phyloP scores from a whole-genome alignment of 2,888 invertebrate species.

The Acanthococcus lagerstroemiae region DNA sequence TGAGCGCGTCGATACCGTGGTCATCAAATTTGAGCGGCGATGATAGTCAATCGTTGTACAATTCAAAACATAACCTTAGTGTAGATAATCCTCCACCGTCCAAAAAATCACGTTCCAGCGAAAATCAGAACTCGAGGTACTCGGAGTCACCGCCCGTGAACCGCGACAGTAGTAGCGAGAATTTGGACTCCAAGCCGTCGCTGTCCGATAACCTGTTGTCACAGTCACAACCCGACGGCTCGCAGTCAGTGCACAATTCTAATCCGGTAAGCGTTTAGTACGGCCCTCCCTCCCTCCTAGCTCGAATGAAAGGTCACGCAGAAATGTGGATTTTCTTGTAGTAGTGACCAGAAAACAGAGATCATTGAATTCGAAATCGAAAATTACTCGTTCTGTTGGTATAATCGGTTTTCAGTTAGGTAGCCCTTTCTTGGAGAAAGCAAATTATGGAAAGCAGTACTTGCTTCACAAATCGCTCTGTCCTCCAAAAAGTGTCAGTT shows the following conservation, averaged over 20 bases:
- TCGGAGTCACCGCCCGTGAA: constrained; percentile 25
- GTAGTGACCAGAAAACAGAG: no score
- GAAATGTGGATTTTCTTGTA: no score
- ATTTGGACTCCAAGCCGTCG: constrained; percentile 16
- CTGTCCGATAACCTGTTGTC: constrained; percentile 18
- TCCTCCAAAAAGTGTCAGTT: no score
- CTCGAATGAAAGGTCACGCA: no score
- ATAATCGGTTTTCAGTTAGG: no score
- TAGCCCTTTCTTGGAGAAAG: no score
- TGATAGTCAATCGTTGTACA: constrained; percentile 18
- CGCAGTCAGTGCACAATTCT: constrained; percentile 8
- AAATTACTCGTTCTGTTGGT: no score
- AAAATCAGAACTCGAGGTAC: constrained; percentile 35
- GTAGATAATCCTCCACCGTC: constrained; percentile 36
- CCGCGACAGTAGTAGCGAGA: constrained; percentile 10
- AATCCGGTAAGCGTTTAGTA: constrained; percentile 16
- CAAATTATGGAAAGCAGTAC: no score
- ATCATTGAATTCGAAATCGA: no score
- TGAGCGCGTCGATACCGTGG: constrained; percentile 19
- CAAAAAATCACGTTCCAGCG: constrained; percentile 37
- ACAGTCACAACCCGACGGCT: constrained; percentile 14
- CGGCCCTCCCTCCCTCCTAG: no score
- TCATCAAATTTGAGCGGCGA: constrained; percentile 19
- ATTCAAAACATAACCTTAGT: constrained; percentile 20
- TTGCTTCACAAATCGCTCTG: no score